Evolutionary conservation across 2,113 vertebrate species (phyloP).

Genomic region (Poeciliopsis turrubarensis): DNA sequence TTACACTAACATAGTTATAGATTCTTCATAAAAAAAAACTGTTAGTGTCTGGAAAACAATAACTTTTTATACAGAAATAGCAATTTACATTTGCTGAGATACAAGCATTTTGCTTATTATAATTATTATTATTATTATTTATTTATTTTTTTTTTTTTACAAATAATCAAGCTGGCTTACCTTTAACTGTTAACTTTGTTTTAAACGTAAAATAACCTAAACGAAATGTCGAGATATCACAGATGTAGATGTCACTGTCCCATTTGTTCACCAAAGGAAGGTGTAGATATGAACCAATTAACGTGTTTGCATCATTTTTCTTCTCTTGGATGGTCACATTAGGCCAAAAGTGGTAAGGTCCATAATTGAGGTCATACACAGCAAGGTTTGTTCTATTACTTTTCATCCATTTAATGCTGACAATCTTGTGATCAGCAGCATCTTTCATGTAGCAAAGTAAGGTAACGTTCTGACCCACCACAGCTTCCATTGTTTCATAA

Average conservation of each 20-base stretch:
- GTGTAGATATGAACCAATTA: slow-evolving; percentile 33
- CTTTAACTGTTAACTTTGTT: slow-evolving; percentile 64
- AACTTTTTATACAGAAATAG: too few relatives aligned
- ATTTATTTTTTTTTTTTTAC: background rate
- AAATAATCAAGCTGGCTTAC: slow-evolving; percentile 52
- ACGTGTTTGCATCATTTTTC: fast-evolving
- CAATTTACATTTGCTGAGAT: slow-evolving; percentile 19
- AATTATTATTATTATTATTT: background rate
- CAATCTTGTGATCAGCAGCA: background rate
- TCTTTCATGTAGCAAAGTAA: slow-evolving; percentile 48
- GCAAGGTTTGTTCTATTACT: slow-evolving; percentile 35
- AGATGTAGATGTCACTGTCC: slow-evolving; percentile 64
- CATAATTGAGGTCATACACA: fast-evolving
- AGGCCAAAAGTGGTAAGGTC: fast-evolving
- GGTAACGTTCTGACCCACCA: slow-evolving; percentile 58
- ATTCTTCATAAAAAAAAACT: fast-evolving
- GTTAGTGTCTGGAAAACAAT: background rate
- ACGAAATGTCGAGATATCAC: slow-evolving; percentile 60
- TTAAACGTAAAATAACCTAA: slow-evolving; percentile 1
- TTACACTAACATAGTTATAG: background rate
- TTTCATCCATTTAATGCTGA: slow-evolving; percentile 68
- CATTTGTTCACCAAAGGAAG: slow-evolving; percentile 32
- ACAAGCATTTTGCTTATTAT: background rate
- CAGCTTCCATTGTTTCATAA: slow-evolving; percentile 19
- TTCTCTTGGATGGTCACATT: slow-evolving; percentile 22